These are phyloP conservation scores for Tortrix viridana DNA, from an alignment of 2,888 invertebrate species.

Conservation along the genomic window DNA sequence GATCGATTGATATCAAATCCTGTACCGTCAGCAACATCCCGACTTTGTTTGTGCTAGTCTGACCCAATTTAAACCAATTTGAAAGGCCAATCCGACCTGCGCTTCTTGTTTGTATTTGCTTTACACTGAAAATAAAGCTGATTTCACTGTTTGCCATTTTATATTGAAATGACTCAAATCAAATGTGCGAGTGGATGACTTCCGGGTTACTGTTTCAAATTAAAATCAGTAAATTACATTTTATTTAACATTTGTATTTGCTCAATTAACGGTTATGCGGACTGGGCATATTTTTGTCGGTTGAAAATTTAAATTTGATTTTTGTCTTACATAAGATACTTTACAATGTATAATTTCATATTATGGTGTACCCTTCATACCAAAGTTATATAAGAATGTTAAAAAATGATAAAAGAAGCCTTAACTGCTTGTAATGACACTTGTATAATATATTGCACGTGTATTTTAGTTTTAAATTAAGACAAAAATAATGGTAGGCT, in stretches of 20 bases:
- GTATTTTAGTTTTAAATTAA: no score
- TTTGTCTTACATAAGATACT: no score
- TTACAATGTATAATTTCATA: no score
- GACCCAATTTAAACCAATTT: slow-evolving; percentile 78
- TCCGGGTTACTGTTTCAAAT: slow-evolving; percentile 7
- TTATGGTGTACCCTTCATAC: no score
- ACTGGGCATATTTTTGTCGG: not conserved
- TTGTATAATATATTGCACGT: no score
- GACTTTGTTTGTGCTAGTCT: slow-evolving; percentile 73
- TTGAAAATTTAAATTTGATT: no score
- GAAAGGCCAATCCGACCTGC: slow-evolving; percentile 75
- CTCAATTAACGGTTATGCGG: not conserved
- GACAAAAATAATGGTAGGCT: no score
- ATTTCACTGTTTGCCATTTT: slow-evolving; percentile 58
- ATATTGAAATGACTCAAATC: slow-evolving; percentile 42
- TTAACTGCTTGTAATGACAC: no score
- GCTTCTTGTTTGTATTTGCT: slow-evolving; percentile 74
- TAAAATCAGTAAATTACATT: slow-evolving; percentile 10
- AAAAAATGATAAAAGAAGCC: no score
- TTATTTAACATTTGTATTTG: slow-evolving; percentile 3
- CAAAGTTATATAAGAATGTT: no score
- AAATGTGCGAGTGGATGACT: slow-evolving; percentile 17
- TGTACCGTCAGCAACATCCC: slow-evolving; percentile 62
- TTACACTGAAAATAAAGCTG: slow-evolving; percentile 68
- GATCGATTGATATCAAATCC: slow-evolving; percentile 58